phyloP scores from a whole-genome alignment of 2,888 invertebrate species.

The Limnephilus lunatus region DNA sequence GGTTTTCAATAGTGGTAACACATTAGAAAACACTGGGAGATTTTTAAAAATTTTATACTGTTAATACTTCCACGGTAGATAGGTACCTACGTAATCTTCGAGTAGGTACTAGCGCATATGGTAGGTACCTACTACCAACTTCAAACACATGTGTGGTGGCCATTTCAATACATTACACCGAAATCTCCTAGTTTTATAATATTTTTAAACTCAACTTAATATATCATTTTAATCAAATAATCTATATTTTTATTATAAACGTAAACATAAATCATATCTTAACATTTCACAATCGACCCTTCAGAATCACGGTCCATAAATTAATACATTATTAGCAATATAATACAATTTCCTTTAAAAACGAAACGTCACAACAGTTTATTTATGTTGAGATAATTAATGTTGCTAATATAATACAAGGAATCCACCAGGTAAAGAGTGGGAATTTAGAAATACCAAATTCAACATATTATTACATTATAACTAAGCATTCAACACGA shows the following conservation, averaged over 20 bases:
- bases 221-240: conserved; percentile 6
- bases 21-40: background rate
- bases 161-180: background rate
- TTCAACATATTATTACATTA: background rate
- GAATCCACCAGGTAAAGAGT: background rate
- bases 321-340: conserved; percentile 33
- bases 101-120: background rate
- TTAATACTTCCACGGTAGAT: background rate
- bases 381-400: background rate
- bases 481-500: conserved; percentile 56
- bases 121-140: background rate
- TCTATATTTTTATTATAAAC: conserved; percentile 2
- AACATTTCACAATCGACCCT: conserved; percentile 31
- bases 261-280: background rate
- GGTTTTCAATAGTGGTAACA: background rate
- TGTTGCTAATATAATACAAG: conserved; percentile 1
- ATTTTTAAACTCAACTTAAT: background rate
- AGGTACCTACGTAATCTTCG: background rate
- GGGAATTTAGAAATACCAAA: background rate
- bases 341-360: conserved; percentile 40
- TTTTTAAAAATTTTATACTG: background rate
- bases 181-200: background rate
- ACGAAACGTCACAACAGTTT: conserved; percentile 31
- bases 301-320: conserved; percentile 7
- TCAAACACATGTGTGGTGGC: background rate